Evolutionary conservation across 1,140 invertebrate genomes (phyloP), one percentile per base, ranked within the genome.

Genomic region (Sinella curviseta): DNA sequence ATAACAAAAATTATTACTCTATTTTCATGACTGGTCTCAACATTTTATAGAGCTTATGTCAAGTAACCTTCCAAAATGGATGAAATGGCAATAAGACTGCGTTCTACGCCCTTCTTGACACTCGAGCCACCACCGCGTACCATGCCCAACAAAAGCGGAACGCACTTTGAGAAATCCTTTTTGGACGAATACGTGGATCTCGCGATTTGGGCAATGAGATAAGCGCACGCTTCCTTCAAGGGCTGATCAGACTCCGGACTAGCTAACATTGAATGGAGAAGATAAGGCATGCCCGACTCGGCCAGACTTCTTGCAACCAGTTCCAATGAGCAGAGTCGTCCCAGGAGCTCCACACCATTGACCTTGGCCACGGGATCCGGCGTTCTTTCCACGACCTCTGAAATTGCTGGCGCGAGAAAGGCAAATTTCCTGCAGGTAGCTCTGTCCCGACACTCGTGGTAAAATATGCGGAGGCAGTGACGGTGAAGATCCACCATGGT

Each of bases 211-310:
- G 78, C 80, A 14, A 70, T 70, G 31, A 74, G 48, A 30, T 74
- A 67, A 20, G 57, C 54, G 28, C 70, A 73, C 28, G 82, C 77
- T 31, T 78, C 79, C 33, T 35, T 80, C 73, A 80, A 78, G 24
- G 70, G 3, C 8, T 31, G 1, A 12, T 70, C 65, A 31, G 65
- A 30, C 26, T 79, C 30, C 65, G 78, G 39, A 81, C 57, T 81
- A 60, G 16, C 60, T 1, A 81, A 54, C 0, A 83, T 70, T 48
- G 39, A 30, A 20, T 76, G n/a, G 1, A 81, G 31, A 24, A 76
- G 31, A 54, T 76, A 24, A 24, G 55, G 60, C n/a, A 82, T 26
- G 36, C 65, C 76, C 20, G 34, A 31, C 31, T 81, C 77, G 3
- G 81, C 57, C 1, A 83, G n/a, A 20, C 12, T 14, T 33, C 77